phyloP scores from a whole-genome alignment of 2,797 vertebrate genomes.

The Fistularia tabacaria region DNA sequence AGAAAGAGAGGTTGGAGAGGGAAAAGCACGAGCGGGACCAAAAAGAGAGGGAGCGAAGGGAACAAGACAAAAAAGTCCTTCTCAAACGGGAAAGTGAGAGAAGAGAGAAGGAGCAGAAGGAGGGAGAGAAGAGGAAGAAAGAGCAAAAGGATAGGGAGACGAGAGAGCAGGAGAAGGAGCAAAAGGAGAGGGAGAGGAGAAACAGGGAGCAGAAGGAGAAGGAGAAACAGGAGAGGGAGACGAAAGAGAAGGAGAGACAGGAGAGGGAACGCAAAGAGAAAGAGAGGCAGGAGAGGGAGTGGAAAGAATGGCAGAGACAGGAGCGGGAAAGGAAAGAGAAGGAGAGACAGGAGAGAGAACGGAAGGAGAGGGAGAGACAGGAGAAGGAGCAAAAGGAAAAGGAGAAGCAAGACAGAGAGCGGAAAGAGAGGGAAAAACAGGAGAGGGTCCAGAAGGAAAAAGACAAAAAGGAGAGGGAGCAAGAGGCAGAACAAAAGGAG shows the following conservation, averaged over 20 bases:
- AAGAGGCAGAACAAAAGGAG: slow-evolving; percentile 11
- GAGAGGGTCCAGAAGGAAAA: slow-evolving; percentile 16
- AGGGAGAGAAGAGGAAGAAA: slow-evolving; percentile 12
- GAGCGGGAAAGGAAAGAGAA: slow-evolving; percentile 11
- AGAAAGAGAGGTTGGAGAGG: slow-evolving; percentile 13
- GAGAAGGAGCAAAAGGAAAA: slow-evolving; percentile 9
- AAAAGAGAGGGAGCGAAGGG: slow-evolving; percentile 14
- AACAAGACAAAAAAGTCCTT: not conserved
- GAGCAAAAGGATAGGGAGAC: slow-evolving; percentile 1
- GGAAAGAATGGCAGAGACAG: slow-evolving; percentile 10
- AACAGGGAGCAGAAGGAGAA: slow-evolving; percentile 4
- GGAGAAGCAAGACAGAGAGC: slow-evolving; percentile 4
- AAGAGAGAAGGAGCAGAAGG: slow-evolving; percentile 18
- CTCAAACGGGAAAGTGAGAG: slow-evolving; percentile 14
- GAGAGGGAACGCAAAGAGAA: slow-evolving; percentile 34
- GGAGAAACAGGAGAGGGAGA: slow-evolving; percentile 17
- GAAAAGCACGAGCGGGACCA: slow-evolving; percentile 42
- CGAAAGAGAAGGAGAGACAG: slow-evolving; percentile 17
- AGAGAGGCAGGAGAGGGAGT: slow-evolving; percentile 25
- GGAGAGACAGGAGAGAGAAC: slow-evolving; percentile 9
- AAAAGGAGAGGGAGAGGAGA: slow-evolving; percentile 10
- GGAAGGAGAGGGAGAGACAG: slow-evolving; percentile 6
- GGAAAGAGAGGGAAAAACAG: slow-evolving; percentile 42
- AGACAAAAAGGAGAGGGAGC: slow-evolving; percentile 6
- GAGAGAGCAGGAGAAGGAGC: slow-evolving; percentile 10